phyloP scores from a whole-genome alignment of 1,140 invertebrate species.

The Nasonia longicornis region DNA sequence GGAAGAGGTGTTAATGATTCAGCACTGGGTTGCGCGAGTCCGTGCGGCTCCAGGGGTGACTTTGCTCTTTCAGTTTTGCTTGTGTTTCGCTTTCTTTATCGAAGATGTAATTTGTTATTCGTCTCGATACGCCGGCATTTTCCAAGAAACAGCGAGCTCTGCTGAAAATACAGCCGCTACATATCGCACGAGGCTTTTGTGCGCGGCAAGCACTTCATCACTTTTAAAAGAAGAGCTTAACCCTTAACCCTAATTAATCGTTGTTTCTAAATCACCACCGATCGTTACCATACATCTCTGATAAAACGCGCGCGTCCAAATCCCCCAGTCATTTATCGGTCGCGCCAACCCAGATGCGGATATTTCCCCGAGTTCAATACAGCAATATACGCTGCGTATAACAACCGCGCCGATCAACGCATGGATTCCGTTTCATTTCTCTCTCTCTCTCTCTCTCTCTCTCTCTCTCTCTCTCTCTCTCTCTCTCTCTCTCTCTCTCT shows the following conservation, averaged over 20 bases:
- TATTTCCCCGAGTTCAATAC: constrained; percentile 7
- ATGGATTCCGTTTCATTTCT: not conserved
- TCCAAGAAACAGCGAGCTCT: too few species aligned
- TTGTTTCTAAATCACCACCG: constrained; percentile 7
- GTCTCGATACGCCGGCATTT: too few species aligned
- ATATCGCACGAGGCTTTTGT: not conserved
- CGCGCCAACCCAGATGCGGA: constrained; percentile 9
- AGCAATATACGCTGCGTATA: not conserved
- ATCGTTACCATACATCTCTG: constrained; percentile 7
- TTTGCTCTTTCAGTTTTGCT: not conserved
- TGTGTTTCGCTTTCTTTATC: too few species aligned
- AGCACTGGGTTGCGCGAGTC: not conserved
- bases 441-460: not conserved
- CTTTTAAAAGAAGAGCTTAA: constrained; percentile 13
- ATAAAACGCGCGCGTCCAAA: constrained; percentile 16
- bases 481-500: not conserved
- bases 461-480: not conserved
- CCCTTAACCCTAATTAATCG: constrained; percentile 13
- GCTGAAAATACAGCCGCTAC: too few species aligned
- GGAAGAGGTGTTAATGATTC: constrained; percentile 13
- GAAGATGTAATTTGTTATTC: not conserved
- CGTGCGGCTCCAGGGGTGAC: not conserved
- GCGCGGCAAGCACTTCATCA: not conserved
- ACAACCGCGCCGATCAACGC: not conserved
- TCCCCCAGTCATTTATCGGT: constrained; percentile 32